These are phyloP conservation scores for Helicoverpa zea DNA, from an alignment of 1,140 invertebrate species.

Conservation along the genomic window DNA sequence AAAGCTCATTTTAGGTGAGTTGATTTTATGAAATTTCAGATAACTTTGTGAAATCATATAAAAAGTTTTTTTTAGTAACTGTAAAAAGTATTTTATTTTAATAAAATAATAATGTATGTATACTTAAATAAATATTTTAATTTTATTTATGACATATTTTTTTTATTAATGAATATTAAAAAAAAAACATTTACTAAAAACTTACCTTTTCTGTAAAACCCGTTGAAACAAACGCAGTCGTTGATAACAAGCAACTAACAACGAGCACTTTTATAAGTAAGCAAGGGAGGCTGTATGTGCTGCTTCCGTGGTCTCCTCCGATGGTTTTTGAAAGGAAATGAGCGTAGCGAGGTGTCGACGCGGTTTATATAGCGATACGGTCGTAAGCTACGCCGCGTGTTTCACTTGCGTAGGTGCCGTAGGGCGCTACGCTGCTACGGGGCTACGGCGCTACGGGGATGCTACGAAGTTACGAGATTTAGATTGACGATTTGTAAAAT, in stretches of 20 bases:
- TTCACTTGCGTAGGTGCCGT: slow-evolving; percentile 67
- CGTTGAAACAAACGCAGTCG: slow-evolving; percentile 15
- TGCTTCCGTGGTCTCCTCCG: slow-evolving; percentile 65
- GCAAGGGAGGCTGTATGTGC: slow-evolving; percentile 23
- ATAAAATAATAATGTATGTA: too few species aligned
- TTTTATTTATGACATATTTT: too few species aligned
- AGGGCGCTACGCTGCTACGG: slow-evolving; percentile 50
- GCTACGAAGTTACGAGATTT: slow-evolving; percentile 46
- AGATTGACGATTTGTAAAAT: not conserved
- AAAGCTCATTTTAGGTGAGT: too few species aligned
- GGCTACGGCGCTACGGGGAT: slow-evolving; percentile 50
- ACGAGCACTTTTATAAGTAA: slow-evolving; percentile 41
- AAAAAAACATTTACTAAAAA: not conserved
- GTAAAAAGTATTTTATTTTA: too few species aligned
- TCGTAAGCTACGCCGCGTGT: slow-evolving; percentile 50
- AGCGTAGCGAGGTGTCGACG: slow-evolving; percentile 62
- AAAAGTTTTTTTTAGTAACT: too few species aligned
- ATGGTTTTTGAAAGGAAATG: slow-evolving; percentile 79
- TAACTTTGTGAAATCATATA: not conserved
- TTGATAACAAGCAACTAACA: slow-evolving; percentile 12
- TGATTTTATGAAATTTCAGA: not conserved
- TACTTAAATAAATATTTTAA: too few species aligned
- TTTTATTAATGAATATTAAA: too few species aligned
- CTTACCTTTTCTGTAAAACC: slow-evolving; percentile 18
- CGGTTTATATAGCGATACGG: slow-evolving; percentile 70